These are phyloP conservation scores for Sinotaia quadrata DNA, from an alignment of 2,888 invertebrate species.

Conservation along the genomic window DNA sequence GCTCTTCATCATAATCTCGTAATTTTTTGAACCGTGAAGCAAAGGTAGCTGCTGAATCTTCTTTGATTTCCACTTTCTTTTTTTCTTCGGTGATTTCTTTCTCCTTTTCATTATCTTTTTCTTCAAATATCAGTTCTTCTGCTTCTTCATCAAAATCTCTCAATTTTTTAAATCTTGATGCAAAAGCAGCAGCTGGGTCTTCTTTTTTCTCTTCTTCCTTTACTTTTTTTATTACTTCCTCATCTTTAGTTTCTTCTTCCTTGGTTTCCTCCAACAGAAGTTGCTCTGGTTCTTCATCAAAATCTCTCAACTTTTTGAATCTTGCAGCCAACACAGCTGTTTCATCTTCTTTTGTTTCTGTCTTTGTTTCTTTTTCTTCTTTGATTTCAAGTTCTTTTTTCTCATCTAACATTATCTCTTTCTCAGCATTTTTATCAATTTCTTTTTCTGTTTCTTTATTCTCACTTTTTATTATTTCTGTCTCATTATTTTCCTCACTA, in stretches of 20 bases:
- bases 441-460: conserved; percentile 23
- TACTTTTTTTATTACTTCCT: conserved; percentile 8
- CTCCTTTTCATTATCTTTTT: conserved; percentile 4
- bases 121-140: not conserved
- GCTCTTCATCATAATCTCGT: conserved; percentile 10
- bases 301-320: conserved; percentile 29
- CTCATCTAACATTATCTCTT: conserved; percentile 28
- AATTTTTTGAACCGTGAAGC: conserved; percentile 11
- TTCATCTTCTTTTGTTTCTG: conserved; percentile 17
- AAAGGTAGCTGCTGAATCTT: conserved; percentile 1
- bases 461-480: not conserved
- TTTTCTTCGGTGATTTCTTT: not conserved
- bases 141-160: conserved; percentile 26
- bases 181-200: conserved; percentile 16
- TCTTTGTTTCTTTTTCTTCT: conserved; percentile 8
- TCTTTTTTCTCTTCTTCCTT: conserved; percentile 18
- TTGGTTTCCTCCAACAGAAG: conserved; percentile 14
- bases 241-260: conserved; percentile 12
- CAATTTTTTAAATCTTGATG: conserved; percentile 20
- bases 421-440: conserved; percentile 1
- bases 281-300: conserved; percentile 28
- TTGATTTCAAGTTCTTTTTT: conserved; percentile 24
- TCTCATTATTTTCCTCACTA: not conserved
- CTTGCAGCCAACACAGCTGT: conserved; percentile 19
- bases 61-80: conserved; percentile 7